phyloP scores from a whole-genome alignment of 2,888 invertebrate species.

The Ferrisia virgata region DNA sequence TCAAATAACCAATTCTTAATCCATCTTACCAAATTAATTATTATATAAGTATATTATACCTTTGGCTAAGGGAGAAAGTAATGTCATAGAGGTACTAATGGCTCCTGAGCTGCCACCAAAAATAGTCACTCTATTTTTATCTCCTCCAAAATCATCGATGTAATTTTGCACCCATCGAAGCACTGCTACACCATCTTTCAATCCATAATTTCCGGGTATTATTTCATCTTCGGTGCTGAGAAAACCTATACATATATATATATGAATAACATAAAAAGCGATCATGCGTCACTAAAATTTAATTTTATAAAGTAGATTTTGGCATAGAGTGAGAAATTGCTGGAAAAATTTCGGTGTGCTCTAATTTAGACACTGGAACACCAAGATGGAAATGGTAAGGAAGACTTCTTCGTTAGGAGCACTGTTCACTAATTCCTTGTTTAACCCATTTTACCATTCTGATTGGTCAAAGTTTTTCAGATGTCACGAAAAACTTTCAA shows the following conservation, averaged over 20 bases:
- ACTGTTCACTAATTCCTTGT: no score
- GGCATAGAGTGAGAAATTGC: no score
- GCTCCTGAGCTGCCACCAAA: conserved; percentile 48
- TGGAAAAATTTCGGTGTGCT: no score
- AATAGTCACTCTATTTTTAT: conserved; percentile 47
- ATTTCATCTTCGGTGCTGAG: conserved; percentile 47
- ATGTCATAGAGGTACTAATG: conserved; percentile 11
- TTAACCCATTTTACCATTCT: no score
- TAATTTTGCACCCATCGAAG: conserved; percentile 47
- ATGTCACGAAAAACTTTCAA: no score
- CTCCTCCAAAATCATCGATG: conserved; percentile 44
- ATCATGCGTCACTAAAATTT: not conserved
- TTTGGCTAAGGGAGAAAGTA: conserved; percentile 48
- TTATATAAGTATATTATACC: conserved; percentile 32
- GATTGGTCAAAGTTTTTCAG: no score
- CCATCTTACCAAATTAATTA: not conserved
- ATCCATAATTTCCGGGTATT: conserved; percentile 47
- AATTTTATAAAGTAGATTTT: no score
- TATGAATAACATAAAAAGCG: not conserved
- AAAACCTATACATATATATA: conserved; percentile 33
- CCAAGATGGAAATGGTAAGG: no score
- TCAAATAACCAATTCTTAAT: not conserved
- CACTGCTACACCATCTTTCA: conserved; percentile 47
- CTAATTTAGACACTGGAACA: no score
- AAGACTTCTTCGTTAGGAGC: no score